Evolutionary conservation across 2,888 invertebrate genomes (phyloP), one percentile per base, ranked within the genome.

Genomic region (Drepana falcataria): DNA sequence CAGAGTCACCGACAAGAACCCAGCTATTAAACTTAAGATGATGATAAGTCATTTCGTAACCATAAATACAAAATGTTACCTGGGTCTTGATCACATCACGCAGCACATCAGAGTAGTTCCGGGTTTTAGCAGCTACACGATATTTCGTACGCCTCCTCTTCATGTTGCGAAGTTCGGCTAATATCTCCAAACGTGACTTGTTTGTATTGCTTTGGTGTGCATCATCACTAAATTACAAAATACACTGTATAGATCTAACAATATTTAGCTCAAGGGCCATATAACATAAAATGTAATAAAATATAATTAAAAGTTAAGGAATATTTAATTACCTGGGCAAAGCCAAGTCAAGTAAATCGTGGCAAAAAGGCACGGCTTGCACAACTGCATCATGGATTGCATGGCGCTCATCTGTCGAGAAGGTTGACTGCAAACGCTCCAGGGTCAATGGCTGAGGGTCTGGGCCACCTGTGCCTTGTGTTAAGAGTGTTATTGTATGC

Each of bases 91-190:
- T 93, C 47, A 94, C 90, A 66, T 92, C 93, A 2, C 92, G 81
- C 48, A 93, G 80, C 6, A 93, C 89, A 72, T 93, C 91, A 0
- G 92, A 93, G 70, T 93, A 92, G 76, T 91, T 93, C 65, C 87
- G 87, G 4, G 87, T 83, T 65, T 91, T 92, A 52, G 92, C 91
- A 53, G 93, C 91, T 40, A 92, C 92, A 60, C 92, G 87, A 75
- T 94, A 93, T 77, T 93, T 92, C 51, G 91, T 75, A 65, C 93
- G 87, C 21, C 94, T 86, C 9, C 94, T 87, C 78, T 92, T 92
- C 75, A 93, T 91, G 75, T 94, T 91, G 49, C 94, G 88, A 73
- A 92, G 86, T 66, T 91, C 89, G 2, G 91, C 87, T 61, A 93
- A 68, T 53, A 91, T 75, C 75, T 93, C 92, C 67, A 72, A 71